A percentile compares a stretch with the other conserved stretches of the same genome.
Conservation (phyloP, 2,888 invertebrate species). For the Pilophorus perplexus region DNA sequence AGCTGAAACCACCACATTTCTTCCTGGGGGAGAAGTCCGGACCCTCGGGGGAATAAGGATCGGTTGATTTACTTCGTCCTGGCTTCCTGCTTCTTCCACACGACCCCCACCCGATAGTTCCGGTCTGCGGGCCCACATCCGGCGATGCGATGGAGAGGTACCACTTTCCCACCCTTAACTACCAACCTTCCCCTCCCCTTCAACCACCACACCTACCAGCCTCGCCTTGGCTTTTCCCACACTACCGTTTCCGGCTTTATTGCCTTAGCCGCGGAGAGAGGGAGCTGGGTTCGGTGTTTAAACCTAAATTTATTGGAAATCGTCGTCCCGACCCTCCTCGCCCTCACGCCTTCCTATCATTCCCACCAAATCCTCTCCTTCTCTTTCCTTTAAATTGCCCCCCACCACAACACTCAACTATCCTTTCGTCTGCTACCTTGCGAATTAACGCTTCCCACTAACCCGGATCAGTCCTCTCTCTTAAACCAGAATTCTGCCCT, state of each 20-base stretch:
- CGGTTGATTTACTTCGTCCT: constrained; percentile 22
- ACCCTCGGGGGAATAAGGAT: too few relatives aligned
- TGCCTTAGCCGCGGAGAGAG: constrained; percentile 17
- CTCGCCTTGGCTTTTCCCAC: neutral
- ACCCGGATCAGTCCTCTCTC: too few relatives aligned
- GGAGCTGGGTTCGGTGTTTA: constrained; percentile 33
- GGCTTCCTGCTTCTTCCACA: neutral
- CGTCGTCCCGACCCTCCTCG: neutral
- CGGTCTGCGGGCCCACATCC: constrained; percentile 15
- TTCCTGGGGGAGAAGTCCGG: too few relatives aligned
- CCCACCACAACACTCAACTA: constrained; percentile 1
- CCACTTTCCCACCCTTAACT: too few relatives aligned
- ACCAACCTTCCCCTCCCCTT: neutral
- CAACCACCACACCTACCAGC: neutral
- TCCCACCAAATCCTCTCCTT: constrained; percentile 3
- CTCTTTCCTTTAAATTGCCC: neutral
- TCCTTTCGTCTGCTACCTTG: neutral
- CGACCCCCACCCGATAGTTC: constrained; percentile 18
- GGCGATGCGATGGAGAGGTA: constrained; percentile 2
- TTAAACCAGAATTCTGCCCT: too few relatives aligned
- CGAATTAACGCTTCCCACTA: constrained; percentile 3
- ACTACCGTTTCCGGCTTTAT: constrained; percentile 31
- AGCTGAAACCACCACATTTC: too few relatives aligned
- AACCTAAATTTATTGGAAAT: constrained; percentile 37
- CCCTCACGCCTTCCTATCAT: neutral